Evolutionary conservation across 2,113 vertebrate genomes (phyloP), one percentile per base, ranked within the genome.

Genomic region (Cyphomyrus discorhynchus): DNA sequence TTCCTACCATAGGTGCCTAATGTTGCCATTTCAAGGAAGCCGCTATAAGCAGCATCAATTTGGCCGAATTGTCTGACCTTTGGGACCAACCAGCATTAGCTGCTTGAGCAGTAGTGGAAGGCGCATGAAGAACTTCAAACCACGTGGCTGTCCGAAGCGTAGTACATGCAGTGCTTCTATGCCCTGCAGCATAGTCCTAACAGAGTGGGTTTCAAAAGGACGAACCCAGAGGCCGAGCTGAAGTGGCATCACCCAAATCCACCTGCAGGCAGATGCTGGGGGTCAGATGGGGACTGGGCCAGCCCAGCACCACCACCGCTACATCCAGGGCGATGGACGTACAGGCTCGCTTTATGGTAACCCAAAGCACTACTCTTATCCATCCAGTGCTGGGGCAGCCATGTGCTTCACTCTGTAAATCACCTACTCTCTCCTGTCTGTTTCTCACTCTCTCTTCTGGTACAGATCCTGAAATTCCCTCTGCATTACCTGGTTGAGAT

Each of bases 381-480:
- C 45, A 13, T 47, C 42, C 21, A 77, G 24, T 53, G 45, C 92
- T 92, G 93, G 94, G 94, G 93, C 45, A 24, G 56, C 56, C n/a
- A 50, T n/a, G 9, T 3, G 31, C 70, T 21, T 52, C 27, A 49
- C 45, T 11, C 11, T 11, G 19, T 52, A 35, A 53, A 35, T 62
- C 11, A 27, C 15, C 7, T 5, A 13, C 15, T 56, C 10, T 24
- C 46, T 53, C 17, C 6, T 74, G 17, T 42, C 27, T 35, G 3
- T 21, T 11, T 62, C 42, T 27, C 89, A 92, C 13, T 88, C 35
- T 42, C 66, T 94, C 90, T 53, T n/a, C 89, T 93, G 3, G 15
- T 27, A 52, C 93, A 99, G 98, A 96, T 98, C 92, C 92, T 99
- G 93, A 97, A 98, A 94, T 99, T 97, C 77, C 98, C 98, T 0